Evolutionary conservation across 2,113 vertebrate species (phyloP).

Genomic region (Eclectus roratus): DNA sequence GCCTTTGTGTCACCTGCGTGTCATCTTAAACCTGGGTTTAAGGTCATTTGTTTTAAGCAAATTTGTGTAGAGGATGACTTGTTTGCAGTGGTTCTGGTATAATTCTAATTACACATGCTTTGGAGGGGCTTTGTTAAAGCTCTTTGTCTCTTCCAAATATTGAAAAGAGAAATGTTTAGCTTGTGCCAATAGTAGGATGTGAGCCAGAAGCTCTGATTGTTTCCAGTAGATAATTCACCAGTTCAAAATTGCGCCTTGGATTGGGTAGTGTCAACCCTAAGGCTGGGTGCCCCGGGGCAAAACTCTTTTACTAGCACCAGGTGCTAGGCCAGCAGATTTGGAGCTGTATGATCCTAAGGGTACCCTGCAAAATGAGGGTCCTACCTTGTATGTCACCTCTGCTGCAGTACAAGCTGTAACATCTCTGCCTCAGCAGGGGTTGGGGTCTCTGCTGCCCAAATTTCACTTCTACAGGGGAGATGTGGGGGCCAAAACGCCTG

Average conservation of each 20-base stretch:
- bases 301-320: not conserved
- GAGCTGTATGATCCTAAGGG: not conserved
- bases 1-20: accelerated
- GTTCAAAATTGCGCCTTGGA: not conserved
- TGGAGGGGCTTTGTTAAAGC: not conserved
- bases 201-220: not conserved
- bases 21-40: not conserved
- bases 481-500: accelerated
- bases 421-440: not conserved
- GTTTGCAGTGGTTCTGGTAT: not conserved
- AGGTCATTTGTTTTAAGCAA: not conserved
- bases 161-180: not conserved
- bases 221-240: not conserved
- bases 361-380: not conserved
- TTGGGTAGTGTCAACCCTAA: not conserved
- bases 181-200: not conserved
- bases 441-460: not conserved
- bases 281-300: not conserved
- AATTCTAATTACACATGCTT: not conserved
- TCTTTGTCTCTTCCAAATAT: not conserved
- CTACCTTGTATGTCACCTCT: not conserved
- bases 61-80: not conserved
- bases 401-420: not conserved
- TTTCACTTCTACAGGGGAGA: not conserved
- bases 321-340: not conserved